phyloP scores from a whole-genome alignment of 2,888 invertebrate genomes.

The Meteorus colon region DNA sequence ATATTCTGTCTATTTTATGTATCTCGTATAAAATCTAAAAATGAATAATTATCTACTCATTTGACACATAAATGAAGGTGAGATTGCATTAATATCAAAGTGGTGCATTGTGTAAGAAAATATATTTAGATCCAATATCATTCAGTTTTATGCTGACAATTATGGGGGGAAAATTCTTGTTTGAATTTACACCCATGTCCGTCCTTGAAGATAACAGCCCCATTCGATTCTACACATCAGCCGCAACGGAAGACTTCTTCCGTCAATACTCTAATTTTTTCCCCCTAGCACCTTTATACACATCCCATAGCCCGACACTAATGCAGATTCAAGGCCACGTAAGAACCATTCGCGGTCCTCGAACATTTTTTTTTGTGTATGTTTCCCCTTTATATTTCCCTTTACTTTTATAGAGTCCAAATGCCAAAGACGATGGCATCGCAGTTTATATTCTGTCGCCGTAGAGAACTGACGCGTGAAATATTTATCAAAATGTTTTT shows the following conservation, averaged over 20 bases:
- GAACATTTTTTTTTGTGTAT: conserved; percentile 52
- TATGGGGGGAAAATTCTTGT: not conserved
- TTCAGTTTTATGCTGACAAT: not conserved
- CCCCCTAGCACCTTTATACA: conserved; percentile 67
- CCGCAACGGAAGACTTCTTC: conserved; percentile 48
- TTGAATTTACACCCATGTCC: not conserved
- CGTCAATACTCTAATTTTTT: conserved; percentile 54
- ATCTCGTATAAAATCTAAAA: not conserved
- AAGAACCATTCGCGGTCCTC: conserved; percentile 47
- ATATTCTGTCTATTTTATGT: not conserved
- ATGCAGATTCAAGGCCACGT: conserved; percentile 58
- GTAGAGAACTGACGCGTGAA: conserved; percentile 48
- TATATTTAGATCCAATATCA: too few species aligned
- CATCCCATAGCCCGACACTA: conserved; percentile 48
- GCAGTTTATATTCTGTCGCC: conserved; percentile 53
- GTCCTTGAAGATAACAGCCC: not conserved
- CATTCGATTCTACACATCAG: conserved; percentile 4
- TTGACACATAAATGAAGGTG: not conserved
- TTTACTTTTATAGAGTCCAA: conserved; percentile 47
- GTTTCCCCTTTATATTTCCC: conserved; percentile 50
- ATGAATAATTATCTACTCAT: not conserved
- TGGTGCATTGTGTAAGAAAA: too few species aligned
- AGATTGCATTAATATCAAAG: not conserved
- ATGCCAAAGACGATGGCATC: conserved; percentile 36
- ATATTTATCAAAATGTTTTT: conserved; percentile 15